Evolutionary conservation across 2,797 vertebrate genomes (phyloP), one percentile per base, ranked within the genome.

Genomic region (Salarias fasciatus): DNA sequence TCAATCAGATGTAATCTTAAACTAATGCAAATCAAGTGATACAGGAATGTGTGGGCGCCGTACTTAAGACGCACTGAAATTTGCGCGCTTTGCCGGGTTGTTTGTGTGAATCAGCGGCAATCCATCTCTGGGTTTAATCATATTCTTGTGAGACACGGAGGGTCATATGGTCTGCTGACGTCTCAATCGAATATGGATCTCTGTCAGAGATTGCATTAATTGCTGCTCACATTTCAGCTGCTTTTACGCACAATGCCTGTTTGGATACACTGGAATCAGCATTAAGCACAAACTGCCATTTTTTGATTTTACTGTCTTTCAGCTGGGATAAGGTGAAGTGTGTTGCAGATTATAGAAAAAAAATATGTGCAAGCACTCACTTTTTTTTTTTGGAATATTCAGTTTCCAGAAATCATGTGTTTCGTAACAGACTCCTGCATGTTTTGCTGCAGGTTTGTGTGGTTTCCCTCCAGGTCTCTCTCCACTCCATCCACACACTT

Each of bases 131-230:
- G 33, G 36, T 65, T 77, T 58, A 58, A 67, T 76, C 33, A 55
- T 72, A 62, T 64, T 77, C 48, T 29, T 73, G 68, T 44, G 54
- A 73, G 66, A 52, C 75, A 57, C 44, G 53, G 54, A 50, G 72
- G 77, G 50, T 76, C 69, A 44, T 44, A 47, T 46, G 54, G 55
- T 59, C 56, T 62, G 69, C 55, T 69, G 75, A 87, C 18, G 75
- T 67, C 48, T 83, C 63, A 18, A 44, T 60, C 38, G 48, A 68
- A 70, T 59, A 46, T 79, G 68, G 63, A 73, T 75, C 67, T 58
- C 59, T 72, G 69, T 66, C 75, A 73, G 46, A 37, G 51, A 53
- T 63, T 40, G 46, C 60, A 45, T 69, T 61, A 53, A 65, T 52
- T 63, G 51, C 44, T 70, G 56, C 72, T 75, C 58, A 49, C 43